Percentiles rank a stretch among this genome's conserved stretches.
Evolutionary conservation across 2,797 vertebrate species (phyloP).

Genomic region (Acanthurus lineatus): DNA sequence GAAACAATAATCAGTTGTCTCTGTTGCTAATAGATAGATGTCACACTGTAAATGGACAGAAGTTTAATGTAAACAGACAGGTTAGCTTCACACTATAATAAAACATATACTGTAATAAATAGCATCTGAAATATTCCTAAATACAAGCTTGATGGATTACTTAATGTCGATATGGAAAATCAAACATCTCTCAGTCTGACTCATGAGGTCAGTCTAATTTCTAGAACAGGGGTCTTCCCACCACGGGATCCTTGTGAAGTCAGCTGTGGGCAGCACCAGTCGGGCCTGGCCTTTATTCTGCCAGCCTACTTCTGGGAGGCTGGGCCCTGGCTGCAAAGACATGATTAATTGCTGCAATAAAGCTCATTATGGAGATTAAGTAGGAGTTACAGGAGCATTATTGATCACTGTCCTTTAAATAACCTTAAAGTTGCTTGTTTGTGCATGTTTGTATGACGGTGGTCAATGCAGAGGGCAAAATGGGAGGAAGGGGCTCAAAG

Average conservation of each 20-base stretch:
- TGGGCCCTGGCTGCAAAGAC: constrained; percentile 78
- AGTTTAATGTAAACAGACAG: background rate
- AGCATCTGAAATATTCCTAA: background rate
- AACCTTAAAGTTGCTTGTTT: constrained; percentile 88
- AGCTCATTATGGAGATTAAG: constrained; percentile 90
- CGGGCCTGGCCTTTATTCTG: constrained; percentile 75
- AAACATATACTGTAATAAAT: background rate
- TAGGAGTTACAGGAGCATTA: constrained; percentile 87
- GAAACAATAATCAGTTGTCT: background rate
- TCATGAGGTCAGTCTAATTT: constrained; percentile 51
- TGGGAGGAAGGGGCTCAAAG: constrained; percentile 54
- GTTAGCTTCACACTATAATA: background rate
- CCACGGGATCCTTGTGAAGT: constrained; percentile 48
- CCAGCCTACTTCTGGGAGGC: constrained; percentile 78
- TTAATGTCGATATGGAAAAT: constrained; percentile 23
- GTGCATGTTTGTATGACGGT: constrained; percentile 77
- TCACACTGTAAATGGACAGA: background rate
- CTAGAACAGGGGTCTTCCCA: constrained; percentile 18
- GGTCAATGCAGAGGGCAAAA: constrained; percentile 77
- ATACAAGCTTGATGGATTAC: constrained; percentile 29
- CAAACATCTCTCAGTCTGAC: constrained; percentile 41
- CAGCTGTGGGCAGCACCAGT: constrained; percentile 58
- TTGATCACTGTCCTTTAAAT: constrained; percentile 90
- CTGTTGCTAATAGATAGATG: background rate
- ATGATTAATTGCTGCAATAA: constrained; percentile 88